Conservation (phyloP, 2,113 vertebrate genomes). For the Crypturellus undulatus region DNA sequence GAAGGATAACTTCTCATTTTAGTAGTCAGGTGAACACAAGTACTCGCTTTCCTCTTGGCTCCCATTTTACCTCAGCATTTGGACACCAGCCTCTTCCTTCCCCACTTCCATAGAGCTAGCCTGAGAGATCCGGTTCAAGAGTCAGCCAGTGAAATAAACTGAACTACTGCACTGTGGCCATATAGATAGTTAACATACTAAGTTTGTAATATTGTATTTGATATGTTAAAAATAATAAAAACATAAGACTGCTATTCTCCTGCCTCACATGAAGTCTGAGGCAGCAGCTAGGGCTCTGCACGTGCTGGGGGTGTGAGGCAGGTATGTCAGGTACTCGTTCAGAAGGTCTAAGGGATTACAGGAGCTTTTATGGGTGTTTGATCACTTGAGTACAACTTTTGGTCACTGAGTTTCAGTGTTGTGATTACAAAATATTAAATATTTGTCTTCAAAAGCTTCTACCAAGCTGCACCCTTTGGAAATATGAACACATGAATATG, state of each 20-base stretch:
- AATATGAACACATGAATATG: not conserved
- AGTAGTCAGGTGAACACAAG: not conserved
- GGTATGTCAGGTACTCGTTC: not conserved
- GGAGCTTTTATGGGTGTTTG: not conserved
- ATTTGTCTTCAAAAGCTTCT: not conserved
- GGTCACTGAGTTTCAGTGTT: not conserved
- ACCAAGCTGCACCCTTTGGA: accelerated
- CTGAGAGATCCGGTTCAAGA: not conserved
- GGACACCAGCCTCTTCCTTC: not conserved
- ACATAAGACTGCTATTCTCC: not conserved
- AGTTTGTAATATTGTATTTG: not conserved
- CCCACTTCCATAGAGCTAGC: accelerated
- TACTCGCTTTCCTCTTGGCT: not conserved
- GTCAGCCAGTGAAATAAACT: not conserved
- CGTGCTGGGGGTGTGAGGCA: accelerated
- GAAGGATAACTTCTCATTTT: not conserved
- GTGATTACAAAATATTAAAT: not conserved
- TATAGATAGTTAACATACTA: not conserved
- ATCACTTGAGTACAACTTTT: not conserved
- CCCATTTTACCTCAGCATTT: not conserved
- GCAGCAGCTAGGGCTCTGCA: not conserved
- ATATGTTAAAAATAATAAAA: not conserved
- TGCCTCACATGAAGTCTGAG: not conserved
- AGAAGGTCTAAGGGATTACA: accelerated
- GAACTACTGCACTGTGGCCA: not conserved